Evolutionary conservation across 1,140 invertebrate genomes (phyloP).

Genomic region (Stenopsyche tienmushanensis): DNA sequence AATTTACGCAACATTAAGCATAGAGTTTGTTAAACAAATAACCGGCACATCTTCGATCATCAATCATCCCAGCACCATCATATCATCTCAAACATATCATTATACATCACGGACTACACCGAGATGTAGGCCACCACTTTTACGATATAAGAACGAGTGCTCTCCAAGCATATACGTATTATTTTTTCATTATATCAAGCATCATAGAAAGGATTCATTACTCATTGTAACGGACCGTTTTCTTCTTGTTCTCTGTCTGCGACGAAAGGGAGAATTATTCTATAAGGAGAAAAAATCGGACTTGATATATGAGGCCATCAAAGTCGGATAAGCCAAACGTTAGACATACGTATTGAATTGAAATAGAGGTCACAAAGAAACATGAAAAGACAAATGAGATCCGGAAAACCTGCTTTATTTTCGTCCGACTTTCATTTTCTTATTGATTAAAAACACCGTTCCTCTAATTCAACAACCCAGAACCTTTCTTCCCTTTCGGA

Average conservation of each 20-base stretch:
- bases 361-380: too few relatives aligned
- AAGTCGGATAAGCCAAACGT: slow-evolving; percentile 10
- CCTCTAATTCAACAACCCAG: too few relatives aligned
- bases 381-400: too few relatives aligned
- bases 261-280: neutral
- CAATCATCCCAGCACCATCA: slow-evolving; percentile 5
- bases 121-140: neutral
- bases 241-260: neutral
- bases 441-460: too few relatives aligned
- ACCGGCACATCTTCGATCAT: slow-evolving; percentile 6
- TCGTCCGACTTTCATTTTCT: too few relatives aligned
- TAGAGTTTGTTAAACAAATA: slow-evolving; percentile 20
- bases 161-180: neutral
- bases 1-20: slow-evolving; percentile 21
- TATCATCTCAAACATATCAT: slow-evolving; percentile 12
- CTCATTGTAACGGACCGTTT: neutral
- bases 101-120: neutral
- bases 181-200: too few relatives aligned
- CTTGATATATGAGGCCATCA: slow-evolving; percentile 23
- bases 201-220: slow-evolving; percentile 7
- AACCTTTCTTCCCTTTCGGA: too few relatives aligned
- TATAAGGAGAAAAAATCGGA: slow-evolving; percentile 12
- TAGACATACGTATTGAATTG: too few relatives aligned
- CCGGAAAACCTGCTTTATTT: too few relatives aligned
- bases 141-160: neutral